phyloP scores from a whole-genome alignment of 2,888 invertebrate genomes.

The Hylaea fasciaria region DNA sequence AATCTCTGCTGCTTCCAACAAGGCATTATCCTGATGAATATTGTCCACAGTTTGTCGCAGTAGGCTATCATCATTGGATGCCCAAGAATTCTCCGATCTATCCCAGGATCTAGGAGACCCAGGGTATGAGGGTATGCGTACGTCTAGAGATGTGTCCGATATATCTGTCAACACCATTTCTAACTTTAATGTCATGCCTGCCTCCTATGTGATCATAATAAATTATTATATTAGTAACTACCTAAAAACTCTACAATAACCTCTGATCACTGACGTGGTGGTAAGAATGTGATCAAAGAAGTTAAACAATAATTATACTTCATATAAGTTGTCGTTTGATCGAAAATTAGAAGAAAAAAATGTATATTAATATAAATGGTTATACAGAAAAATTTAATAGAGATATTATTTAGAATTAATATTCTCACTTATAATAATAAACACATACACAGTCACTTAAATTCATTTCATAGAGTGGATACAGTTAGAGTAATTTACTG shows the following conservation, averaged over 20 bases:
- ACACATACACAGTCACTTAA: conserved; percentile 32
- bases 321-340: too few species aligned
- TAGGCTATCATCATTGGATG: conserved; percentile 24
- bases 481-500: conserved; percentile 42
- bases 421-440: conserved; percentile 32
- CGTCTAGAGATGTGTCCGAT: conserved; percentile 62
- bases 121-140: conserved; percentile 59
- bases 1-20: conserved; percentile 68
- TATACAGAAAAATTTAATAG: conserved; percentile 14
- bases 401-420: conserved; percentile 3
- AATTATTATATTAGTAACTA: too few species aligned
- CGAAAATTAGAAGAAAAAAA: too few species aligned
- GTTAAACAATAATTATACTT: too few species aligned
- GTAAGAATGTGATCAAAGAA: too few species aligned
- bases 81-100: conserved; percentile 37
- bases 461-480: conserved; percentile 22
- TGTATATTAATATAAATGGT: background rate
- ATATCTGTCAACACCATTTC: conserved; percentile 47
- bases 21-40: conserved; percentile 62
- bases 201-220: too few species aligned
- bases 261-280: too few species aligned
- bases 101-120: conserved; percentile 55
- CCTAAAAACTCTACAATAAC: too few species aligned
- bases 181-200: background rate
- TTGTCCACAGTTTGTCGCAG: conserved; percentile 57